Evolutionary conservation across 2,888 invertebrate genomes (phyloP), one percentile per base, ranked within the genome.

Genomic region (Elegia similella): DNA sequence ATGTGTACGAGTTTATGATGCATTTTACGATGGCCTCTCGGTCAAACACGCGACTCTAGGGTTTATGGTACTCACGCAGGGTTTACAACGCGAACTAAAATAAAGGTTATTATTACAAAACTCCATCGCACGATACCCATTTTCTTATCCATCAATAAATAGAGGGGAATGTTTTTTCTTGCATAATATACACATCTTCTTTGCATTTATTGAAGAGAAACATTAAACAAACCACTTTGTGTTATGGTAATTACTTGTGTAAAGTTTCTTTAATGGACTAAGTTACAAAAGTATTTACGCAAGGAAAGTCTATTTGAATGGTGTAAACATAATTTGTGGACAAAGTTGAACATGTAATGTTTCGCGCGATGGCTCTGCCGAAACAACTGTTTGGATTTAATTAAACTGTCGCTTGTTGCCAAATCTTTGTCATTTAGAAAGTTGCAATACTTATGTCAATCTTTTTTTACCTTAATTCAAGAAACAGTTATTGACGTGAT

Each of bases 311-410:
- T 84, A 88, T 87, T 83, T 81, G 80, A 86, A 85, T 84, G 84
- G 84, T 84, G 86, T 84, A 87, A 86, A 88, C 81, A 80, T 86
- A 84, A 88, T 87, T 88, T 88, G 87, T 86, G 82, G 84, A 73
- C 71, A 76, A 88, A 88, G 80, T 88, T 88, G 68, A 70, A 72
- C 76, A 78, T 81, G 78, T 86, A 83, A 85, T 83, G 84, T 82
- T 80, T 77, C 71, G 78, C 69, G 80, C 73, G 78, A 78, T 78
- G 77, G 70, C 76, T 80, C 75, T 73, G 71, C 73, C 70, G 70
- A 76, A 84, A 84, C 80, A 78, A 76, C 75, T 67, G 72, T 71
- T 70, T 73, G 76, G 74, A 79, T 86, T 83, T 82, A 86, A 86
- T 87, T 86, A 81, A 83, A 81, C 65, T 76, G 81, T 75, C 78